These are phyloP conservation scores for Diuraphis noxia DNA, from an alignment of 1,140 invertebrate genomes.

Conservation along the genomic window DNA sequence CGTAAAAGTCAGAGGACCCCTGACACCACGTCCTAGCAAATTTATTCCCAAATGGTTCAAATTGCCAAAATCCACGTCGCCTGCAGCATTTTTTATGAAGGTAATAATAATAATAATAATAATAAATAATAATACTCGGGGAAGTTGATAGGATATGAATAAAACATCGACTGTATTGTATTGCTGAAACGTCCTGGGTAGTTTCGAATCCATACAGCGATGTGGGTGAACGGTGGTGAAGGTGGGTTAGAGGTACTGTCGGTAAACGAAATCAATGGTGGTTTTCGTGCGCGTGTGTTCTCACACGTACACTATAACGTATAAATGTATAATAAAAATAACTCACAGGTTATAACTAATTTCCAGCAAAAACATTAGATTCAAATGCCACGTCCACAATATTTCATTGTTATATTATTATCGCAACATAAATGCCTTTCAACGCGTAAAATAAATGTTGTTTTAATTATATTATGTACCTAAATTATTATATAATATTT, in stretches of 20 bases:
- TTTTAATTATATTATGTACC: too few species aligned
- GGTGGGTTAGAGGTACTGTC: background rate
- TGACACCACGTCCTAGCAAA: background rate
- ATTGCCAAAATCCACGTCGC: conserved; percentile 35
- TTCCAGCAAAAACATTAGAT: background rate
- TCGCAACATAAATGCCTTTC: background rate
- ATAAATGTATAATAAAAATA: background rate
- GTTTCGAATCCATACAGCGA: background rate
- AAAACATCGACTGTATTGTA: conserved; percentile 32
- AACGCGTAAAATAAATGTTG: background rate
- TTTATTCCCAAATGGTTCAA: conserved; percentile 28
- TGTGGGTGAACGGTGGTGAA: background rate
- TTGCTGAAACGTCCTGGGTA: background rate
- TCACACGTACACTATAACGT: background rate
- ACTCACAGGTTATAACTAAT: background rate
- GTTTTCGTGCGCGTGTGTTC: background rate
- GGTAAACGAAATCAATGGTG: background rate
- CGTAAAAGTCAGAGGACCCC: background rate
- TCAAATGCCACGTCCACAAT: background rate
- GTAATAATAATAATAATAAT: conserved; percentile 49
- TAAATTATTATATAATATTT: too few species aligned
- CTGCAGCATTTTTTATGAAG: conserved; percentile 39
- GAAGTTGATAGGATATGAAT: conserved; percentile 43
- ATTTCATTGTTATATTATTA: background rate
- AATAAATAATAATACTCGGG: conserved; percentile 7